Base-by-base conservation (phyloP, 2,113 vertebrate genomes). In the Hyperoodon ampullatus region DNA sequence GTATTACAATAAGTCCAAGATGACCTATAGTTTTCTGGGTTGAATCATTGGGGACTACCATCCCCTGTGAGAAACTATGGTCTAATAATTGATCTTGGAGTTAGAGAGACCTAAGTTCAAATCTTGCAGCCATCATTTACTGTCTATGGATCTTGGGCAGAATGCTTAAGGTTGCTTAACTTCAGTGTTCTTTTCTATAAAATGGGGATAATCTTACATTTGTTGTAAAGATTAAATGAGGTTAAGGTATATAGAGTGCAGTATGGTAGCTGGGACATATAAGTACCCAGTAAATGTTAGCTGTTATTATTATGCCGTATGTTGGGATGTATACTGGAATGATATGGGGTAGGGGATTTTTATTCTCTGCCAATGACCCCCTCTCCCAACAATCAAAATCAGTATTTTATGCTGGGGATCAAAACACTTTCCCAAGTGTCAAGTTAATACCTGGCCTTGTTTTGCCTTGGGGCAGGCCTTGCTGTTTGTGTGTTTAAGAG, bases 11-110 rank as follows among this genome's bases (percentile, higher is more conserved):
- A 85, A 94, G 15, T 88, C 10, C 23, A 74, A 50, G 44, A 85
- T 55, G 42, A 91, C 30, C 91, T 61, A 39, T 71, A 28, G 30
- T 77, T 95, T 94, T 91, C 50, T 71, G 39, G 3, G 18, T 85
- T 93, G 50, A 94, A 47, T 96, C 82, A 95, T 23, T 65, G 11
- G 65, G 50, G 33, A 90, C n/a, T 96, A 35, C 24, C 53, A 80
- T 75, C 53, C 72, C 47, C 11, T 60, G 19, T 82, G 82, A 95
- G 53, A 88, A 94, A 93, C 33, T 60, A 39, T 60, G 35, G 53
- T 86, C 8, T 85, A 84, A 77, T 58, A 63, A 21, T 84, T 89
- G 35, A 85, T 47, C 14, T 39, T 94, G 14, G 42, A 94, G n/a
- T 88, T 60, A 87, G 35, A 81, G 10, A 92, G 39, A 92, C 26